Conservation (phyloP, 2,888 invertebrate genomes). For the Eudemis profundana region DNA sequence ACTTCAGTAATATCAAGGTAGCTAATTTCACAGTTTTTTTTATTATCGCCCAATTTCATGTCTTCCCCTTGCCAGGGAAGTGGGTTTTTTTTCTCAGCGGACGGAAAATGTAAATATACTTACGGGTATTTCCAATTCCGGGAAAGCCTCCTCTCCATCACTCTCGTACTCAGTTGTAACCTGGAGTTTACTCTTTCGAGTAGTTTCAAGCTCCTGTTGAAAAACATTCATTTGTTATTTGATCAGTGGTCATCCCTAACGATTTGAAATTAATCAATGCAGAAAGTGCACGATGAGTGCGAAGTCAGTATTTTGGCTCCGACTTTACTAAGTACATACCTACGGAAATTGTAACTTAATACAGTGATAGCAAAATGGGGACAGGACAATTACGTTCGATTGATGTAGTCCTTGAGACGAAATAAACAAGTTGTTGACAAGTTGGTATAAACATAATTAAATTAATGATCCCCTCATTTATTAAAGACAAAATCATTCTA, state of each 20-base stretch:
- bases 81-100: too few relatives aligned
- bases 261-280: not conserved
- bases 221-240: constrained; percentile 23
- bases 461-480: too few relatives aligned
- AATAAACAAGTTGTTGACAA: constrained; percentile 25
- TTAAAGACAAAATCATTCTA: too few relatives aligned
- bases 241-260: not conserved
- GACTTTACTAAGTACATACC: too few relatives aligned
- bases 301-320: not conserved
- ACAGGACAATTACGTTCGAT: constrained; percentile 12
- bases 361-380: constrained; percentile 11
- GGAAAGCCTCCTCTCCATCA: constrained; percentile 80
- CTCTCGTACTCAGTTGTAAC: constrained; percentile 77
- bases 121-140: constrained; percentile 77
- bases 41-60: too few relatives aligned
- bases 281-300: not conserved
- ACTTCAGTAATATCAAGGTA: too few relatives aligned
- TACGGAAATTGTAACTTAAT: not conserved
- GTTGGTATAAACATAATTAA: not conserved
- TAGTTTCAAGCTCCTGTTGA: constrained; percentile 71
- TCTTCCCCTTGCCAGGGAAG: too few relatives aligned
- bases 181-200: constrained; percentile 64
- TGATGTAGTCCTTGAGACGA: constrained; percentile 7
- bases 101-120: constrained; percentile 60
- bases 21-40: too few relatives aligned